A percentile compares a stretch with the other conserved stretches of the same genome.
Evolutionary conservation across 2,113 vertebrate species (phyloP).

Genomic region (Mungos mungo): DNA sequence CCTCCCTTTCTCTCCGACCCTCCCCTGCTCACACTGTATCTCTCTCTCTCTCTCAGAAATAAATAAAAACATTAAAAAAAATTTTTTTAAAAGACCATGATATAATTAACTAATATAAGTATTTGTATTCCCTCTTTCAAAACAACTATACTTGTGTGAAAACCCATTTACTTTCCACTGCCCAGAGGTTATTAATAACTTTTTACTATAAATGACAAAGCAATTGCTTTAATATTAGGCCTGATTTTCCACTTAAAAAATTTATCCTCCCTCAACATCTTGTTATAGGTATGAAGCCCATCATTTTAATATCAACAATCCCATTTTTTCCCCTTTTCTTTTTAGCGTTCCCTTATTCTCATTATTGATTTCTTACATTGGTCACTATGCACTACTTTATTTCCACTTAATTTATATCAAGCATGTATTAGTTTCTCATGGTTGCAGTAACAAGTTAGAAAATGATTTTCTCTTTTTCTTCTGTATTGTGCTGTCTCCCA

Average conservation of each 20-base stretch:
- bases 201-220: conserved; percentile 22
- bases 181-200: background rate
- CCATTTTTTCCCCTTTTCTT: background rate
- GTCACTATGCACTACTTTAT: background rate
- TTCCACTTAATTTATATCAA: background rate
- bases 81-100: background rate
- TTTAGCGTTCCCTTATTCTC: background rate
- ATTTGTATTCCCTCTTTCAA: background rate
- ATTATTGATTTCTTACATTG: background rate
- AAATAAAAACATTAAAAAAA: too few relatives aligned
- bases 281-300: background rate
- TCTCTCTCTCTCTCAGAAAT: too few relatives aligned
- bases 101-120: background rate
- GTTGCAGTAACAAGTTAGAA: background rate
- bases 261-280: background rate
- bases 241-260: background rate
- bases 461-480: background rate
- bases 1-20: too few relatives aligned
- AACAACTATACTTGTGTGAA: background rate
- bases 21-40: too few relatives aligned
- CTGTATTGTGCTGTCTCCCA: background rate
- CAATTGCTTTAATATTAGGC: background rate
- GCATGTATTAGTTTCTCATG: background rate
- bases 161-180: background rate
- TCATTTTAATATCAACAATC: background rate